Conservation (phyloP, 2,797 vertebrate genomes). For the Moxostoma hubbsi region DNA sequence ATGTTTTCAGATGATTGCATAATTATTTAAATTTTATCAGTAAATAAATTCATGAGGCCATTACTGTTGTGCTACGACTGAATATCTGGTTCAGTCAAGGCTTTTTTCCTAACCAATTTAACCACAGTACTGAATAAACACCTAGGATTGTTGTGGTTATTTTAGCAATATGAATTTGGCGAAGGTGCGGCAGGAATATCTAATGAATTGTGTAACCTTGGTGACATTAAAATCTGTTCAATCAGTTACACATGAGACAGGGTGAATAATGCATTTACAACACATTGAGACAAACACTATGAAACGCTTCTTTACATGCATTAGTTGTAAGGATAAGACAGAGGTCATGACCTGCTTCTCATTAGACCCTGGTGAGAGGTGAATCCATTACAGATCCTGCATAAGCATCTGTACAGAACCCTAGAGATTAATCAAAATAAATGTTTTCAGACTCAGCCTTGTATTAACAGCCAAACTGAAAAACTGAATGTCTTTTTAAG, state of each 20-base stretch:
- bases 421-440: conserved; percentile 44
- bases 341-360: conserved; percentile 58
- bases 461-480: conserved; percentile 18
- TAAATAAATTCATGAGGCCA: too few species aligned
- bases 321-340: conserved; percentile 41
- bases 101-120: too few species aligned
- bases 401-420: conserved; percentile 41
- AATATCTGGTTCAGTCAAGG: too few species aligned
- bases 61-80: too few species aligned
- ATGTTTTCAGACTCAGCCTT: conserved; percentile 41
- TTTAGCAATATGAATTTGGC: conserved; percentile 44
- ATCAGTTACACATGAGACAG: conserved; percentile 56
- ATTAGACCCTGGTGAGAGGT: conserved; percentile 40
- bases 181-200: conserved; percentile 47
- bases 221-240: conserved; percentile 64
- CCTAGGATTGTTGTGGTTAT: too few species aligned
- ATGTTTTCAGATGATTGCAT: too few species aligned
- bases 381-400: conserved; percentile 42
- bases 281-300: conserved; percentile 66
- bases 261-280: conserved; percentile 68
- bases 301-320: conserved; percentile 61
- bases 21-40: too few species aligned
- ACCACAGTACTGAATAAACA: too few species aligned
- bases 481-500: conserved; percentile 5
- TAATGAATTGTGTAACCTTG: conserved; percentile 71